phyloP scores from a whole-genome alignment of 2,113 vertebrate genomes.

The Bos javanicus region DNA sequence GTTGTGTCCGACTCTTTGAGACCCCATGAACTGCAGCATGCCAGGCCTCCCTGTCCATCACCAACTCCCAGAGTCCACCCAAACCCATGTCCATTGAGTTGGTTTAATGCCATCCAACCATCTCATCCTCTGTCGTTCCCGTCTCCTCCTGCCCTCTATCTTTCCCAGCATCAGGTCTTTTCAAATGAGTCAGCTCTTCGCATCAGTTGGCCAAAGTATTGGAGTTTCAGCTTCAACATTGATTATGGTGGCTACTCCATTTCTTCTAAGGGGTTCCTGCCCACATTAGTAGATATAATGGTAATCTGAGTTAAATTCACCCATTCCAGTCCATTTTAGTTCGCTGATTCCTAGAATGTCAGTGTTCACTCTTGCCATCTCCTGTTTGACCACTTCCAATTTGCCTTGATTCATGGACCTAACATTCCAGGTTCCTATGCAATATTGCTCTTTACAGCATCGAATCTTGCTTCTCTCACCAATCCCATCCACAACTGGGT shows the following conservation, averaged over 20 bases:
- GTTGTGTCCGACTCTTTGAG: rapidly evolving
- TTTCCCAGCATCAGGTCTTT: background rate
- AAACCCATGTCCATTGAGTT: background rate
- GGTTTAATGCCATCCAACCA: background rate
- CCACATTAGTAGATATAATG: background rate
- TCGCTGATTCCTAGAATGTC: background rate
- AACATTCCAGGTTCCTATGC: background rate
- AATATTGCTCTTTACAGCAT: background rate
- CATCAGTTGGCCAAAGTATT: background rate
- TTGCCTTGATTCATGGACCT: background rate
- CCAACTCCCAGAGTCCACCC: background rate
- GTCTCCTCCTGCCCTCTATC: background rate
- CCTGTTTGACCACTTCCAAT: background rate
- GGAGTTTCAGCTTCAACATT: background rate
- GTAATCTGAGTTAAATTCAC: background rate
- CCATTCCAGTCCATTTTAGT: background rate
- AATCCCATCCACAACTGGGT: background rate
- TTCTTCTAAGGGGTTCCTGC: background rate
- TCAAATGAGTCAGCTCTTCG: background rate
- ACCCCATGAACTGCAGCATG: background rate
- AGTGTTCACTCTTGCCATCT: background rate
- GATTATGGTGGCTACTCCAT: background rate
- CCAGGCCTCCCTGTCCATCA: background rate
- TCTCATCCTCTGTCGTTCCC: background rate
- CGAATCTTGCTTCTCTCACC: background rate